Evolutionary conservation across 2,113 vertebrate genomes (phyloP), one percentile per base, ranked within the genome.

Genomic region (Collichthys lucidus): DNA sequence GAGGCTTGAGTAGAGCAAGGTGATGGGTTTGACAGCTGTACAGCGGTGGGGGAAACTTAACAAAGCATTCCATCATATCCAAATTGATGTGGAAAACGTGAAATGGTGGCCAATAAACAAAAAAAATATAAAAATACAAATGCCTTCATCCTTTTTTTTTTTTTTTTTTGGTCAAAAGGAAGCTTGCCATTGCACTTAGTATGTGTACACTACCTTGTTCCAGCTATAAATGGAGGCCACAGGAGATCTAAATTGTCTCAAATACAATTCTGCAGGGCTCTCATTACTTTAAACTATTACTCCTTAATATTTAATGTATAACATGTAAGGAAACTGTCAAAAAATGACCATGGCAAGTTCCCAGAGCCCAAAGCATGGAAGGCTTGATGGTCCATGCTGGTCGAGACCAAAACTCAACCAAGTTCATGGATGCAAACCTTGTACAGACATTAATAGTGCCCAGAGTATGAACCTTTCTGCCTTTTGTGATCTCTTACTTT

Each of bases 81-180:
- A 96, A 94, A 92, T 94, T 93, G 90, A 92, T 89, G 91, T 95
- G 94, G 95, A 94, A 87, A 91, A 93, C 62, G 47, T 89, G 74
- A 93, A 96, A 94, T 95, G 96, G 96, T 96, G 97, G 97, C 96
- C 96, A 97, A 98, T 98, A 98, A 99, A 98, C 84, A 91, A 94
- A 92, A 94, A n/a, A 91, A 96, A 95, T 92, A 92, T 95, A 95
- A 93, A 87, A 50, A 35, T 24, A 42, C 10, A 15, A 11, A 40
- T 90, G 56, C 57, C 3, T 74, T 62, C 3, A 3, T 85, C 1
- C 9, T 44, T 52, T 26, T 73, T 19, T 67, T 0, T n/a, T 8
- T n/a, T n/a, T n/a, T n/a, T n/a, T n/a, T n/a, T n/a, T n/a, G n/a
- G 2, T 35, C 31, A 35, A 35, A 7, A 3, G 56, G 14, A 11